phyloP scores from a whole-genome alignment of 2,113 vertebrate genomes.

The Aviceda subcristata region DNA sequence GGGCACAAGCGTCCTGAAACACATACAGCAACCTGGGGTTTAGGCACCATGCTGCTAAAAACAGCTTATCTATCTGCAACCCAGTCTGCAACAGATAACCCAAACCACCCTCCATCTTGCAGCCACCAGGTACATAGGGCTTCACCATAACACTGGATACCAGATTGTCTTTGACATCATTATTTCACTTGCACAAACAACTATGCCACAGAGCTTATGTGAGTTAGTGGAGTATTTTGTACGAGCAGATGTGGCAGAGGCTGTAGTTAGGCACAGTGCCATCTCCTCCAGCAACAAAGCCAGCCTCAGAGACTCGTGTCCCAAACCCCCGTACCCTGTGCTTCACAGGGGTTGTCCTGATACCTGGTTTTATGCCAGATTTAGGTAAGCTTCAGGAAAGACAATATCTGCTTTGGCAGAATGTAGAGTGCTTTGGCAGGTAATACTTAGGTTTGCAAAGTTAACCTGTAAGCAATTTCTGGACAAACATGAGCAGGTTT shows the following conservation, averaged over 20 bases:
- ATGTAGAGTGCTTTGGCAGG: neutral
- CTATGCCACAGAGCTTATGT: neutral
- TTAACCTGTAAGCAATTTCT: neutral
- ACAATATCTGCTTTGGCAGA: neutral
- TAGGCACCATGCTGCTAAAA: neutral
- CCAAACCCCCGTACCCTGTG: fast-evolving
- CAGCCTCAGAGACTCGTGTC: neutral
- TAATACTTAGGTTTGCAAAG: neutral
- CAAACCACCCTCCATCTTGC: neutral
- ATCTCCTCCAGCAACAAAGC: neutral
- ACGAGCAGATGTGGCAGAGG: neutral
- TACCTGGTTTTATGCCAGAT: neutral
- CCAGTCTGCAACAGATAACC: neutral
- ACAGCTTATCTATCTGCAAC: neutral
- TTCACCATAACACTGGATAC: neutral
- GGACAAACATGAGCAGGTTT: neutral
- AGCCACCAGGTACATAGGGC: neutral
- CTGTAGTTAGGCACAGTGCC: no score
- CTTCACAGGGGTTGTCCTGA: neutral
- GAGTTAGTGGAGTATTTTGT: neutral
- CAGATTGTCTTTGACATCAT: neutral
- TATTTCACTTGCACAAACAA: no score
- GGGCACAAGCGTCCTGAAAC: no score
- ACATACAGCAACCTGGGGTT: neutral
- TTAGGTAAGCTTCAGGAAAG: neutral